These are phyloP conservation scores for Bicyclus anynana DNA, from an alignment of 1,140 invertebrate species.

Conservation along the genomic window DNA sequence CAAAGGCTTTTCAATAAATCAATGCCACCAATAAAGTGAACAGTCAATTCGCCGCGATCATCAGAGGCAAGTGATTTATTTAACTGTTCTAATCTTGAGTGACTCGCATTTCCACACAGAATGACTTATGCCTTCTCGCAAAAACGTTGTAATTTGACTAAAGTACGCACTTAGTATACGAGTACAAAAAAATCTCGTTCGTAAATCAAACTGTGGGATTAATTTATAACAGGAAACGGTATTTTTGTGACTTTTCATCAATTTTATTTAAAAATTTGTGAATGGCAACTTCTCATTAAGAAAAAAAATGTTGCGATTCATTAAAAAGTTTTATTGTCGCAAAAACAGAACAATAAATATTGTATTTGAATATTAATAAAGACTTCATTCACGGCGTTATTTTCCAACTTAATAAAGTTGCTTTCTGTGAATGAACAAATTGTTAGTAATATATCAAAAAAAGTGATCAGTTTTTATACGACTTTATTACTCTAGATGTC, in stretches of 20 bases:
- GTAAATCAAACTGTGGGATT: background rate
- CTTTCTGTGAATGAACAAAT: background rate
- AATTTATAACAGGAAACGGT: too few relatives aligned
- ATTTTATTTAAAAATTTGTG: background rate
- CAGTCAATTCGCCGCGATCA: constrained; percentile 2
- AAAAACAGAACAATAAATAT: background rate
- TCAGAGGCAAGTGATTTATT: constrained; percentile 3
- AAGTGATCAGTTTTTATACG: background rate
- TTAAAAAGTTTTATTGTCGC: too few relatives aligned
- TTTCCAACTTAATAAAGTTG: background rate
- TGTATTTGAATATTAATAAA: background rate
- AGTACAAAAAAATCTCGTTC: background rate
- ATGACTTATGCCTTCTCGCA: background rate
- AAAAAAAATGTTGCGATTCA: too few relatives aligned
- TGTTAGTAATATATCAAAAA: background rate
- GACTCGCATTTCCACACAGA: background rate
- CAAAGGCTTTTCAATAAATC: constrained; percentile 3
- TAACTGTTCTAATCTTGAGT: constrained; percentile 6
- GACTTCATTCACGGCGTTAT: background rate
- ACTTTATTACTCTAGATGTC: background rate
- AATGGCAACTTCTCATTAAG: too few relatives aligned
- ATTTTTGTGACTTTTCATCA: background rate
- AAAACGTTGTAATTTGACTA: background rate
- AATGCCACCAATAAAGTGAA: constrained; percentile 4
- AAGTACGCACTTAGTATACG: background rate